A percentile compares a stretch with the other conserved stretches of the same genome.
phyloP scores from a whole-genome alignment of 2,113 vertebrate species.

The Aramus guarauna region DNA sequence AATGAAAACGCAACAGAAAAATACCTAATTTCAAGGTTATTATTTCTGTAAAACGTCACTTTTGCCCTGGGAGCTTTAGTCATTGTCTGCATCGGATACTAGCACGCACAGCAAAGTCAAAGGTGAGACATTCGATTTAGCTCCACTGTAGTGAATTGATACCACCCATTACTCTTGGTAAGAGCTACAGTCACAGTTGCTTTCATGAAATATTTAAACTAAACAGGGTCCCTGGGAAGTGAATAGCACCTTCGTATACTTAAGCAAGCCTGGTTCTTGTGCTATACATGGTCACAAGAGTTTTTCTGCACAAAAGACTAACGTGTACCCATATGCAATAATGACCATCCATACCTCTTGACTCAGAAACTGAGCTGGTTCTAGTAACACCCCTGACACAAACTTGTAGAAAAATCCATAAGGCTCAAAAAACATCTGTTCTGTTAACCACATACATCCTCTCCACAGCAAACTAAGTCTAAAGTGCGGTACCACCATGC shows the following conservation, averaged over 20 bases:
- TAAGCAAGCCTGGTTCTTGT: background rate
- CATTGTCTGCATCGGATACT: background rate
- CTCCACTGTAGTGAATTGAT: background rate
- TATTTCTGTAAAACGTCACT: background rate
- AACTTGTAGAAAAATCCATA: background rate
- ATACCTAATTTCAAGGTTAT: background rate
- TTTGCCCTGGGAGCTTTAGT: background rate
- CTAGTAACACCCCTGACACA: background rate
- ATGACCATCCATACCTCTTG: background rate
- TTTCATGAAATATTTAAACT: background rate
- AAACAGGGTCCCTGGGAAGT: background rate
- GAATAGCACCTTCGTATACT: background rate
- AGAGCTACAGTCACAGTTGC: background rate
- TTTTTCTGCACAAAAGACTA: background rate
- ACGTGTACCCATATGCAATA: rapidly evolving
- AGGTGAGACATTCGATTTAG: background rate
- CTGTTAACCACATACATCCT: background rate
- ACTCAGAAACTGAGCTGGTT: background rate
- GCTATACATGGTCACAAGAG: rapidly evolving
- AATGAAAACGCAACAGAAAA: background rate
- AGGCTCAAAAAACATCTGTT: background rate
- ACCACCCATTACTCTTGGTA: background rate
- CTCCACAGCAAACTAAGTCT: background rate
- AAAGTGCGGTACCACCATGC: rapidly evolving
- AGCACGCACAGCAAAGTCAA: background rate